Base-by-base conservation (phyloP, 1,140 invertebrate species). In the Macrotrachela quadricornifera region DNA sequence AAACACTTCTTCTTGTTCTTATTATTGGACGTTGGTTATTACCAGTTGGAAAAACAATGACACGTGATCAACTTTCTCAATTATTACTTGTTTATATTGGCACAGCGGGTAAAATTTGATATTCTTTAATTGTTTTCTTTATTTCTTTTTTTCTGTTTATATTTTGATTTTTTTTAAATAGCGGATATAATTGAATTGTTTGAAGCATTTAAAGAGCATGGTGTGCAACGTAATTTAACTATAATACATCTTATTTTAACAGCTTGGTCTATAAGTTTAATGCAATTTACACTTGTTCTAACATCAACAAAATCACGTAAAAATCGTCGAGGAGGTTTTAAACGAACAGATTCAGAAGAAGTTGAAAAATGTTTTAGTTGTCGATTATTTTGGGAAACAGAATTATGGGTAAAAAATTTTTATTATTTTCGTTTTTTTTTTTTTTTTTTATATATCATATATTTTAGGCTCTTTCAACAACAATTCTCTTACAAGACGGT, bases 111-210 rank as follows among this genome's bases (percentile, higher is more conserved):
- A 30, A 30, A 8, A 30, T 30, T 30, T 2, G 8, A 4, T 30
- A 30, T 30, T 4, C 3, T 30, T 30, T 30, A 30, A n/a, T n/a
- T n/a, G n/a, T 30, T 8, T 30, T 30, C 21, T 30, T 30, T 30
- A 8, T 4, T 30, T 30, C 8, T n/a, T n/a, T n/a, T n/a, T n/a
- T n/a, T n/a, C n/a, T n/a, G n/a, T n/a, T n/a, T n/a, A n/a, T n/a
- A 2, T 4, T 4, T 30, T 30, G 21, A 30, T 30, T 30, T 30
- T 30, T 30, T 4, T 30, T 30, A 2, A n/a, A n/a, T 30, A 30
- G 85, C 85, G 0, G 87, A 92, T 64, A 92, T 92, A 53, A 86
- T 91, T 36, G 86, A 92, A 67, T 90, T 92, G 66, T 90, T 90
- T 66, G 86, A 91, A 64, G 86, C 85, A 0, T 90, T 91, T 70